phyloP scores from a whole-genome alignment of 1,140 invertebrate genomes.

The Neodiprion lecontei region DNA sequence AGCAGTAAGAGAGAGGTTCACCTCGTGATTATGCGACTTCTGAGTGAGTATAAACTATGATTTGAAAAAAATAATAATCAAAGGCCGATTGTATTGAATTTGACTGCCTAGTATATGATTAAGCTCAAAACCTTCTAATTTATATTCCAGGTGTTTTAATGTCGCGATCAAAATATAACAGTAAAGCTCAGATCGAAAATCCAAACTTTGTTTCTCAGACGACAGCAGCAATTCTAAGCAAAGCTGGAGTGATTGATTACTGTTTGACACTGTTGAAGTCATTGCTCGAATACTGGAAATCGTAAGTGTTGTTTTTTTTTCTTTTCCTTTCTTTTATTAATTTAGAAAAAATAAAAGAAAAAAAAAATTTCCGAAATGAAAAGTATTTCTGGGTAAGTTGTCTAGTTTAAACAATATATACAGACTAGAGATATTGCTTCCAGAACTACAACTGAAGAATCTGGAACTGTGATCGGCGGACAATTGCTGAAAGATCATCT shows the following conservation, averaged over 20 bases:
- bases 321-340: neutral
- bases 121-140: conserved; percentile 17
- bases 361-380: neutral
- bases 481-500: conserved; percentile 82
- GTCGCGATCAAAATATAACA: conserved; percentile 75
- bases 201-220: conserved; percentile 75
- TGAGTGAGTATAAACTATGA: conserved; percentile 65
- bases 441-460: conserved; percentile 61
- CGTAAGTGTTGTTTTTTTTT: conserved; percentile 44
- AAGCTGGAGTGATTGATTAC: conserved; percentile 81
- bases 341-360: neutral
- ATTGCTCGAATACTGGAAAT: conserved; percentile 85
- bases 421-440: conserved; percentile 21
- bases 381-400: conserved; percentile 10
- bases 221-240: conserved; percentile 79
- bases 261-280: conserved; percentile 82
- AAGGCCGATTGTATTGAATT: neutral
- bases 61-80: conserved; percentile 15
- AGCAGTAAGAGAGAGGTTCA: conserved; percentile 81
- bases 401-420: conserved; percentile 12
- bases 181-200: conserved; percentile 67
- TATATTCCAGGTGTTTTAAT: conserved; percentile 71
- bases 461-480: conserved; percentile 61
- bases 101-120: conserved; percentile 7
- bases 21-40: conserved; percentile 84